Percentiles rank a stretch among this genome's conserved stretches.
Evolutionary conservation across 2,888 invertebrate species (phyloP).

Genomic region (Tiliacea aurago): DNA sequence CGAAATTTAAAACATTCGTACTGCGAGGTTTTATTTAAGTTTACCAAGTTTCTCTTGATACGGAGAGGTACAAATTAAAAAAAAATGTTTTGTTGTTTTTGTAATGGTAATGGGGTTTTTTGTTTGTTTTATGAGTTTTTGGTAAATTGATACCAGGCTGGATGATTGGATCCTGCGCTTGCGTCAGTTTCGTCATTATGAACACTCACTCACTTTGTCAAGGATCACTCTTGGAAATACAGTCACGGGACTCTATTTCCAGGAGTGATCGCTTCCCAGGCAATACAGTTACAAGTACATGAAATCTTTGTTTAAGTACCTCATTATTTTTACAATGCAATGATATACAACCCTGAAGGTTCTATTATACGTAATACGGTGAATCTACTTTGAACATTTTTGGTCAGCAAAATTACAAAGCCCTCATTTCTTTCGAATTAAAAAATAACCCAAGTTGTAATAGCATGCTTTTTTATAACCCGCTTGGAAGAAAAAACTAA

Average conservation of each 20-base stretch:
- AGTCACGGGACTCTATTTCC: neutral
- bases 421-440: neutral
- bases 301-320: neutral
- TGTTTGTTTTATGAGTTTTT: slow-evolving; percentile 14
- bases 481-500: neutral
- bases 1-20: slow-evolving; percentile 74
- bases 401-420: neutral
- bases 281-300: neutral
- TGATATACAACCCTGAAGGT: neutral
- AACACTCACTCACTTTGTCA: neutral
- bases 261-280: neutral
- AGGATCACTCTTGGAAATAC: too few species aligned
- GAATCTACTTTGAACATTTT: neutral
- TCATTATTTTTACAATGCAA: neutral
- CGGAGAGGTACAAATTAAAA: slow-evolving; percentile 58
- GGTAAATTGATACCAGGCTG: neutral
- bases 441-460: neutral
- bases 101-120: slow-evolving; percentile 34
- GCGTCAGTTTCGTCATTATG: too few species aligned
- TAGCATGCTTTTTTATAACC: neutral
- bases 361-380: neutral
- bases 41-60: slow-evolving; percentile 61
- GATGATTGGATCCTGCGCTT: neutral
- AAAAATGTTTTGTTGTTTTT: slow-evolving; percentile 38
- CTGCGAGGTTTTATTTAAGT: slow-evolving; percentile 69